phyloP scores from a whole-genome alignment of 2,888 invertebrate species.

The Tipula confusa region DNA sequence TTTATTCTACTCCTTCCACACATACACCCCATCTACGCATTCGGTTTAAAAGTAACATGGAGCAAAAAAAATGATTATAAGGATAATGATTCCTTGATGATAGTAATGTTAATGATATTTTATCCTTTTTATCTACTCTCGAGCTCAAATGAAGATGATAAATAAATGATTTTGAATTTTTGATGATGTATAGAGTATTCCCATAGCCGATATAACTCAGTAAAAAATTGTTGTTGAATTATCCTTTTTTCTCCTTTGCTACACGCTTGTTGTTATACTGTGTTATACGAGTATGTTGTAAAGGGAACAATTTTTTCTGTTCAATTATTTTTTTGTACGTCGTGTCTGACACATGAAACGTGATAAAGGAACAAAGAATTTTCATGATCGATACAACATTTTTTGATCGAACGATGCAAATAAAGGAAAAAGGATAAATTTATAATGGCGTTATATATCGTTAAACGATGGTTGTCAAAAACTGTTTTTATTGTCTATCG shows the following conservation, averaged over 20 bases:
- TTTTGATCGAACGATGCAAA: not conserved
- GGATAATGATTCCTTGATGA: slow-evolving; percentile 12
- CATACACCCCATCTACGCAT: not conserved
- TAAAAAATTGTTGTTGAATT: not conserved
- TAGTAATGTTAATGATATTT: slow-evolving; percentile 20
- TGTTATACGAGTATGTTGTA: not conserved
- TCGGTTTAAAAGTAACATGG: not conserved
- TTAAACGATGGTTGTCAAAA: too few species aligned
- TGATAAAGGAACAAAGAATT: not conserved
- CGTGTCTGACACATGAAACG: not conserved
- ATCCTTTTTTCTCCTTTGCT: not conserved
- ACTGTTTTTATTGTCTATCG: too few species aligned
- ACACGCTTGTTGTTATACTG: not conserved
- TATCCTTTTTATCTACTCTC: not conserved
- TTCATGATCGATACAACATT: not conserved
- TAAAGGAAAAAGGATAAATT: too few species aligned
- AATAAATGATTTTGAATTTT: slow-evolving; percentile 5
- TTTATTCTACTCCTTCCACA: not conserved
- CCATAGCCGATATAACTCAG: not conserved
- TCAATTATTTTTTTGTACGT: not conserved
- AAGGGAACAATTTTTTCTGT: not conserved
- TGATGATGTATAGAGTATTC: not conserved
- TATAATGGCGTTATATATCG: too few species aligned
- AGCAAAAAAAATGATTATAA: not conserved
- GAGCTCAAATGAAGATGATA: not conserved